Evolutionary conservation across 1,140 invertebrate genomes (phyloP).

Genomic region (Zaprionus davidi): DNA sequence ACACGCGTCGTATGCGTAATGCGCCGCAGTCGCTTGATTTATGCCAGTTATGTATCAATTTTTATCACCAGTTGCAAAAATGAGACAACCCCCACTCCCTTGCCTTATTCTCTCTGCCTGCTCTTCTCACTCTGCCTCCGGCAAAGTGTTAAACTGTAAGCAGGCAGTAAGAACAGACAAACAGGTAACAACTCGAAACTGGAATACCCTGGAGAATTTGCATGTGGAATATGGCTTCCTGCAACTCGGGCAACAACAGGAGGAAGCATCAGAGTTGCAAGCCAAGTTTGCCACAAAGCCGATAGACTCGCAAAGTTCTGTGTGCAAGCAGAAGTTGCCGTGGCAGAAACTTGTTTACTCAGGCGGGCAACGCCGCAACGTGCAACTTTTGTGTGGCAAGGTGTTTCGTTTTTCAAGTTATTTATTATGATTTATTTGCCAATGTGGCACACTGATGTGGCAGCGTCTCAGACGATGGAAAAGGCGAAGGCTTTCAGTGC

Average conservation of each 20-base stretch:
- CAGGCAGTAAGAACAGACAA: constrained; percentile 53
- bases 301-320: constrained; percentile 11
- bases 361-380: constrained; percentile 59
- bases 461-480: constrained; percentile 48
- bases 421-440: constrained; percentile 83
- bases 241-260: background rate
- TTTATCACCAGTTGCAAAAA: constrained; percentile 81
- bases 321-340: constrained; percentile 11
- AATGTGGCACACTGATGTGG: constrained; percentile 77
- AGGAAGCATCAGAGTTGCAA: background rate
- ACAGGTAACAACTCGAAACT: constrained; percentile 12
- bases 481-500: constrained; percentile 2
- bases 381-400: constrained; percentile 79
- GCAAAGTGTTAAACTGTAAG: constrained; percentile 80
- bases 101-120: background rate
- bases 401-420: constrained; percentile 83
- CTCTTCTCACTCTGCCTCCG: background rate
- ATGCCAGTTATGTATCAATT: constrained; percentile 82
- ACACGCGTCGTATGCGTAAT: constrained; percentile 73
- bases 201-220: constrained; percentile 12
- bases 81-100: constrained; percentile 29
- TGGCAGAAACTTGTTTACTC: constrained; percentile 44
- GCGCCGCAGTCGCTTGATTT: constrained; percentile 70
- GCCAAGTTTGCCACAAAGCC: constrained; percentile 9
- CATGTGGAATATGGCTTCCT: background rate